Conservation (phyloP, 2,888 invertebrate species). For the Apantesis nais region DNA sequence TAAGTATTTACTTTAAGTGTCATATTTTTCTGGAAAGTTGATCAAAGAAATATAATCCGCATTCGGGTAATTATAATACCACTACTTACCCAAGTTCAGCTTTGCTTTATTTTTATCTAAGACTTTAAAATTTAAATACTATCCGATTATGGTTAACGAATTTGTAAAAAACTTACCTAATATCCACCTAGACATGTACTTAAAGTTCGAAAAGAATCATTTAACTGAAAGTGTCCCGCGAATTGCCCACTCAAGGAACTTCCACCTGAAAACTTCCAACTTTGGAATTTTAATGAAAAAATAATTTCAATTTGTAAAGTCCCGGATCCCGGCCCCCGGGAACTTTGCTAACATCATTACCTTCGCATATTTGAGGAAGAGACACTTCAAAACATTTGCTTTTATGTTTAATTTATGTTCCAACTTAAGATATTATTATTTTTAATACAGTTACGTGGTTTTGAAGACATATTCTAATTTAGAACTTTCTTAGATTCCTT, state of each 20-base stretch:
- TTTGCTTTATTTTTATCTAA: too few species aligned
- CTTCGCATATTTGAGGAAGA: conserved; percentile 72
- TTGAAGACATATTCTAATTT: neutral
- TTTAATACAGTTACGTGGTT: conserved; percentile 12
- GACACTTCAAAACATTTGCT: conserved; percentile 65
- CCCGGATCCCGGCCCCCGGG: conserved; percentile 52
- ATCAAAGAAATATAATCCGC: too few species aligned
- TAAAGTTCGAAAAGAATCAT: conserved; percentile 63
- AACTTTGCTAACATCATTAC: conserved; percentile 72
- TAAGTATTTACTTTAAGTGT: too few species aligned
- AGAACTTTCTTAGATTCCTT: neutral
- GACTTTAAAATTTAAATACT: conserved; percentile 31
- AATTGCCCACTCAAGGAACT: conserved; percentile 74
- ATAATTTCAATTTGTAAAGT: conserved; percentile 82
- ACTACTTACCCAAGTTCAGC: too few species aligned
- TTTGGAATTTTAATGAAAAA: conserved; percentile 82
- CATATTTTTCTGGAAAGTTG: too few species aligned
- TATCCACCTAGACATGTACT: conserved; percentile 50
- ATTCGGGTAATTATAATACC: too few species aligned
- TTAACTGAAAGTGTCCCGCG: conserved; percentile 62
- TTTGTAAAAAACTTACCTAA: conserved; percentile 39
- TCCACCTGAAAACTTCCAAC: conserved; percentile 71
- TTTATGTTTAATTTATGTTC: conserved; percentile 53
- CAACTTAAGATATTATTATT: conserved; percentile 43
- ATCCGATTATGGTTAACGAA: conserved; percentile 36